Percentiles rank a stretch among this genome's conserved stretches.
These are phyloP conservation scores for Prunella strophiata DNA, from an alignment of 2,797 vertebrate genomes.

Conservation along the genomic window DNA sequence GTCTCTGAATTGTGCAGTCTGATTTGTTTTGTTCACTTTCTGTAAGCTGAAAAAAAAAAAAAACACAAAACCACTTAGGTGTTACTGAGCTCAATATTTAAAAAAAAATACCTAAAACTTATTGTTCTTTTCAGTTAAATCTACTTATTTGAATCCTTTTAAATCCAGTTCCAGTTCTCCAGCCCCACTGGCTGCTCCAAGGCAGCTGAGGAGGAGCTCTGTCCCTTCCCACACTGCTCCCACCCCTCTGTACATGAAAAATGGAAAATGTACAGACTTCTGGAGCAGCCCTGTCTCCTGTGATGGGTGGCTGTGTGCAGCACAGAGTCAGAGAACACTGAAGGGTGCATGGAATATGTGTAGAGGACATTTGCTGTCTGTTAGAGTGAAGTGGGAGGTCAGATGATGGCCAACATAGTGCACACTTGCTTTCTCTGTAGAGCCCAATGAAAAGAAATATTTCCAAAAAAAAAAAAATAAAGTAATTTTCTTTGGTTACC, in stretches of 20 bases:
- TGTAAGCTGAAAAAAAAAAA: not conserved
- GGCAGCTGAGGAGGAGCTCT: not conserved
- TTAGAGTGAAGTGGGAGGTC: not conserved
- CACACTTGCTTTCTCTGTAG: not conserved
- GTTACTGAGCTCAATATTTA: not conserved
- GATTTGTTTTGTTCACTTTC: not conserved
- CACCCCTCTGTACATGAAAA: not conserved
- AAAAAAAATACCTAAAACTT: not conserved
- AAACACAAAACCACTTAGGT: not conserved
- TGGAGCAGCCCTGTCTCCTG: not conserved
- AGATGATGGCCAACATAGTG: not conserved
- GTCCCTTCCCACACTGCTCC: not conserved
- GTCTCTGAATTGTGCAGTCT: not conserved
- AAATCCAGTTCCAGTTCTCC: not conserved
- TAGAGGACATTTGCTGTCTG: not conserved
- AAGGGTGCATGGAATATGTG: not conserved
- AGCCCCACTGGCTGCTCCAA: not conserved
- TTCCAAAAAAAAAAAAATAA: not conserved
- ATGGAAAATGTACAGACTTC: not conserved
- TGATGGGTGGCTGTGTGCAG: not conserved
- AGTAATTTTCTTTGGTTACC: not conserved
- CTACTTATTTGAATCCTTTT: not conserved
- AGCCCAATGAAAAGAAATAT: not conserved
- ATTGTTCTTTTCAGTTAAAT: not conserved
- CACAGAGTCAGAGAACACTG: not conserved